phyloP scores from a whole-genome alignment of 2,113 vertebrate species.

The Saimiri boliviensis region DNA sequence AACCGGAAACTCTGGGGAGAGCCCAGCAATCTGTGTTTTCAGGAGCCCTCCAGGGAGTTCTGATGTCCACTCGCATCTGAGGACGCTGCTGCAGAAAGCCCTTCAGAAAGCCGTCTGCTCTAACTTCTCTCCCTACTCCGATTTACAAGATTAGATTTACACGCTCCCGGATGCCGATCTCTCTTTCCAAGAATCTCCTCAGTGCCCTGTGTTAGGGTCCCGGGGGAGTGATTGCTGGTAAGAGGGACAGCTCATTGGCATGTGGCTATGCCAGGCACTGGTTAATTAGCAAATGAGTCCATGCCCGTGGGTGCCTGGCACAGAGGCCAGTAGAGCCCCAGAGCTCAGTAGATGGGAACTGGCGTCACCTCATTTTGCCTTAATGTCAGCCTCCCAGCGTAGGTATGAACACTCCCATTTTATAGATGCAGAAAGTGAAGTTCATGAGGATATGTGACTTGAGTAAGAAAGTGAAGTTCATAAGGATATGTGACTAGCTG shows the following conservation, averaged over 20 bases:
- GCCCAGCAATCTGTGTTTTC: not conserved
- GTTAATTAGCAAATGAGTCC: not conserved
- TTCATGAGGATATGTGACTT: not conserved
- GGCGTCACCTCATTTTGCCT: not conserved
- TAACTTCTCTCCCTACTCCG: not conserved
- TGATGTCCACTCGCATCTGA: not conserved
- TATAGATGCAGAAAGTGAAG: not conserved
- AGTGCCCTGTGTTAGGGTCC: not conserved
- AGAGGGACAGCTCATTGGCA: not conserved
- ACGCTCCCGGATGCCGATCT: not conserved
- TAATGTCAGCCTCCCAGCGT: no score
- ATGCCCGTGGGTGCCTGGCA: accelerated
- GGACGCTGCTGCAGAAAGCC: not conserved
- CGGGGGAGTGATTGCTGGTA: not conserved
- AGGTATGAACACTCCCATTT: not conserved
- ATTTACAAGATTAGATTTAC: not conserved
- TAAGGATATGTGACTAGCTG: not conserved
- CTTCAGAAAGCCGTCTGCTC: not conserved
- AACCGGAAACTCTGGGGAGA: not conserved
- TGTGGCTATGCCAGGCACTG: not conserved
- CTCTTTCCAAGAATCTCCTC: not conserved
- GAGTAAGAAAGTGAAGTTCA: not conserved
- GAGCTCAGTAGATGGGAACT: not conserved
- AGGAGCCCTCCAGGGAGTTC: not conserved
- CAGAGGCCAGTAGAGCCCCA: not conserved